Percentiles rank a stretch among this genome's conserved stretches.
phyloP scores from a whole-genome alignment of 2,888 invertebrate genomes.

The Chaitophorus viminalis region DNA sequence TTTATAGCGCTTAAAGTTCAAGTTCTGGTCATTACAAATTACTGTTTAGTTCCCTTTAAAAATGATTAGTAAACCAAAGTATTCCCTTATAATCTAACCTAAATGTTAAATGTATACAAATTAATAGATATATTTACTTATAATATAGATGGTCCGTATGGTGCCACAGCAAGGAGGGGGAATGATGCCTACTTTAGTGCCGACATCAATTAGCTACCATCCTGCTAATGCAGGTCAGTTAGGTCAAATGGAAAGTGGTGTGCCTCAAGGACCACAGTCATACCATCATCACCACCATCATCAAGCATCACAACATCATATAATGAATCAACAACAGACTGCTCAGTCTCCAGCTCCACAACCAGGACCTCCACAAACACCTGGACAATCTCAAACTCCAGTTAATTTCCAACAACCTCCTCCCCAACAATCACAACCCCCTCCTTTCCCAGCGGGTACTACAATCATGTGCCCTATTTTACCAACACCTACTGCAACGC shows the following conservation, averaged over 20 bases:
- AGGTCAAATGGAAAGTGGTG: conserved; percentile 65
- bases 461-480: conserved; percentile 72
- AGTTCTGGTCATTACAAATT: too few relatives aligned
- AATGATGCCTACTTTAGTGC: conserved; percentile 66
- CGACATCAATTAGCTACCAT: conserved; percentile 69
- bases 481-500: conserved; percentile 66
- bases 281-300: conserved; percentile 59
- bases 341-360: conserved; percentile 45
- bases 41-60: too few relatives aligned
- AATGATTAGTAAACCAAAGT: too few relatives aligned
- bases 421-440: conserved; percentile 67
- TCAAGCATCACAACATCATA: conserved; percentile 47
- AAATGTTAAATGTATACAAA: not conserved
- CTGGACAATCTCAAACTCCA: conserved; percentile 69
- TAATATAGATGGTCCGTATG: conserved; percentile 73
- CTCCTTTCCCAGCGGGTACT: conserved; percentile 70
- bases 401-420: conserved; percentile 70
- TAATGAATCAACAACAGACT: conserved; percentile 52
- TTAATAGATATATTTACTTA: conserved; percentile 18
- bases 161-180: conserved; percentile 66
- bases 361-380: conserved; percentile 64
- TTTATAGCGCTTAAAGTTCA: too few relatives aligned
- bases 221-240: conserved; percentile 70
- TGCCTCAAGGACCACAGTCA: conserved; percentile 63
- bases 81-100: too few relatives aligned